Conservation (phyloP, 2,888 invertebrate species). For the Adela reaumurella region DNA sequence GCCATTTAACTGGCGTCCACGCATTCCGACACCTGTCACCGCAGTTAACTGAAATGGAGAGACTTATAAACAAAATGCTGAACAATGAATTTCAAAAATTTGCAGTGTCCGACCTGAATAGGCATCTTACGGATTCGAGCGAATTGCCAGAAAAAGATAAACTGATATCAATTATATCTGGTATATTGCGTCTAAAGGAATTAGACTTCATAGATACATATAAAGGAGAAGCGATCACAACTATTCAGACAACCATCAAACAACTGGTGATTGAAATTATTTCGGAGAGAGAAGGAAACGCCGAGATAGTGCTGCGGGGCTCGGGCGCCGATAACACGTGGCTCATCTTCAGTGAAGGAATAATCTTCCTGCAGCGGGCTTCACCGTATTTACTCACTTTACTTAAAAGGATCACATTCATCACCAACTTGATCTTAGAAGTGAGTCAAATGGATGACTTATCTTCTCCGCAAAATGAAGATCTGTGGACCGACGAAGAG, state of each 20-base stretch:
- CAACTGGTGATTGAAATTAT: conserved; percentile 77
- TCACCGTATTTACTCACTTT: conserved; percentile 64
- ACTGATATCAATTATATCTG: conserved; percentile 83
- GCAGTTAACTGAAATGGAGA: conserved; percentile 93
- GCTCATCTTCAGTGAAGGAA: conserved; percentile 66
- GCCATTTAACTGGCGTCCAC: conserved; percentile 87
- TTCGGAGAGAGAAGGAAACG: conserved; percentile 40
- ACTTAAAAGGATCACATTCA: conserved; percentile 69
- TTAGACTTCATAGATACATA: conserved; percentile 85
- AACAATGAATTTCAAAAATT: conserved; percentile 91
- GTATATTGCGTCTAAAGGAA: conserved; percentile 82
- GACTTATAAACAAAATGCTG: conserved; percentile 95
- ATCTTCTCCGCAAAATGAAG: conserved; percentile 61
- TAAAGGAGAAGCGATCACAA: conserved; percentile 84
- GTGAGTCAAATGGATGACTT: conserved; percentile 62
- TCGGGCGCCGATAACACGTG: conserved; percentile 42
- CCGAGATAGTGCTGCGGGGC: conserved; percentile 44
- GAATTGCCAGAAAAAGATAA: conserved; percentile 79
- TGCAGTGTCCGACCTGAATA: conserved; percentile 86
- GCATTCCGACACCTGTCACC: conserved; percentile 94
- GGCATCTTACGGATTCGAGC: conserved; percentile 61
- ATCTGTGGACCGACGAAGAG: conserved; percentile 68
- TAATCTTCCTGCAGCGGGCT: conserved; percentile 62
- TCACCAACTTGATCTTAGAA: conserved; percentile 74
- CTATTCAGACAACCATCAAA: conserved; percentile 84